phyloP scores from a whole-genome alignment of 2,888 invertebrate species.

The Chorisops tibialis region DNA sequence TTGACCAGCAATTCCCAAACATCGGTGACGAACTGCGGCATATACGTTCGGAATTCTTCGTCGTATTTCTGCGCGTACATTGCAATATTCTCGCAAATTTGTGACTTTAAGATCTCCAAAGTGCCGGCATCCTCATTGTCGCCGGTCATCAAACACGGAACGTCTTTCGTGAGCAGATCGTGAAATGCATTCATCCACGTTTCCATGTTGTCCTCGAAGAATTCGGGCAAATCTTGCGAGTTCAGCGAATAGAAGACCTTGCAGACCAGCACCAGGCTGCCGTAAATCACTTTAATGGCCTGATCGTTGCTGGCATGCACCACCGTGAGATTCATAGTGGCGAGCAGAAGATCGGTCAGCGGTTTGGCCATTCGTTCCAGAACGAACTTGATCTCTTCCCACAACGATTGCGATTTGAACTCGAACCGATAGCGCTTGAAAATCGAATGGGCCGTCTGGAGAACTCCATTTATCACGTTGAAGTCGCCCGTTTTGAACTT shows the following conservation, averaged over 20 bases:
- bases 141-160: conserved; percentile 72
- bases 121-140: conserved; percentile 84
- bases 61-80: conserved; percentile 97
- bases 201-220: conserved; percentile 96
- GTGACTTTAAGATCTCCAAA: conserved; percentile 86
- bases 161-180: conserved; percentile 73
- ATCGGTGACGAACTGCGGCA: conserved; percentile 89
- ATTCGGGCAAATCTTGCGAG: conserved; percentile 96
- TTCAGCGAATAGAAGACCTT: conserved; percentile 98
- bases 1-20: conserved; percentile 88
- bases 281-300: conserved; percentile 82
- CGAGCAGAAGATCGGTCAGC: conserved; percentile 87
- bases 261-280: conserved; percentile 80
- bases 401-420: conserved; percentile 90
- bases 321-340: conserved; percentile 77
- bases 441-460: conserved; percentile 93
- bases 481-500: conserved; percentile 91
- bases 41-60: conserved; percentile 89
- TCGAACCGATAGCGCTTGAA: conserved; percentile 95
- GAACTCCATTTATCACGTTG: conserved; percentile 88
- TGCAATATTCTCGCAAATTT: conserved; percentile 92
- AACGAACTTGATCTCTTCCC: conserved; percentile 97
- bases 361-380: conserved; percentile 91
- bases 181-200: conserved; percentile 93
- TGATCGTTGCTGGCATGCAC: conserved; percentile 75